A percentile compares a stretch with the other conserved stretches of the same genome.
Evolutionary conservation across 92 coral and sea anemone genomes (phyloP).

Genomic region (Zoanthus sociatus): DNA sequence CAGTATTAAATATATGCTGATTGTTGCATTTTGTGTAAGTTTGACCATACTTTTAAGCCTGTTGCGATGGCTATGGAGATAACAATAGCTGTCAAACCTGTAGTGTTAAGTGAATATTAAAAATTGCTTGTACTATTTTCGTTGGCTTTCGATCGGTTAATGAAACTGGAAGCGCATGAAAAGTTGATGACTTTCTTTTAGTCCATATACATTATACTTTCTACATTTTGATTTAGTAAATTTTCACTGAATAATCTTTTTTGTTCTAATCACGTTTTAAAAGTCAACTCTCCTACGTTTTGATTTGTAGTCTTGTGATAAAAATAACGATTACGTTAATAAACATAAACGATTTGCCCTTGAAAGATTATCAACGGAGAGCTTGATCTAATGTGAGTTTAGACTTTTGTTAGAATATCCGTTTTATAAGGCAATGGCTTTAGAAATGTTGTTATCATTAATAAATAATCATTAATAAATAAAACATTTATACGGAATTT

Average conservation of each 20-base stretch:
- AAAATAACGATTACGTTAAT: slow-evolving; percentile 25
- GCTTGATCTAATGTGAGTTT: background rate
- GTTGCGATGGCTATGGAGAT: background rate
- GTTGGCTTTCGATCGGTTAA: background rate
- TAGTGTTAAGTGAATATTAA: background rate
- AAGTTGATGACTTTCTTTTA: background rate
- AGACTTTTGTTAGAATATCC: background rate
- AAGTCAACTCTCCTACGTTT: background rate
- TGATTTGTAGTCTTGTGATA: slow-evolving; percentile 20
- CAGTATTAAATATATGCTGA: background rate
- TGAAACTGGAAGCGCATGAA: background rate
- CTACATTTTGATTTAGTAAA: background rate
- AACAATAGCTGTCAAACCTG: slow-evolving; percentile 10
- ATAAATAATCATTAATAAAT: background rate
- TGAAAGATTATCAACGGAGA: background rate
- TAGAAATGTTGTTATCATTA: background rate
- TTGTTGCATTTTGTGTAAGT: background rate
- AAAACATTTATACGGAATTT: background rate
- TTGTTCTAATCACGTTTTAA: background rate
- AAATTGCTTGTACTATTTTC: background rate
- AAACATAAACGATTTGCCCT: slow-evolving; percentile 15
- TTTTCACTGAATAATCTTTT: background rate
- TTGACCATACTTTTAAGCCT: background rate
- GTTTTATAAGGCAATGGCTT: background rate
- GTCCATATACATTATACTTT: background rate